Base-by-base conservation (phyloP, 2,113 vertebrate species). In the Calidris pygmaea region DNA sequence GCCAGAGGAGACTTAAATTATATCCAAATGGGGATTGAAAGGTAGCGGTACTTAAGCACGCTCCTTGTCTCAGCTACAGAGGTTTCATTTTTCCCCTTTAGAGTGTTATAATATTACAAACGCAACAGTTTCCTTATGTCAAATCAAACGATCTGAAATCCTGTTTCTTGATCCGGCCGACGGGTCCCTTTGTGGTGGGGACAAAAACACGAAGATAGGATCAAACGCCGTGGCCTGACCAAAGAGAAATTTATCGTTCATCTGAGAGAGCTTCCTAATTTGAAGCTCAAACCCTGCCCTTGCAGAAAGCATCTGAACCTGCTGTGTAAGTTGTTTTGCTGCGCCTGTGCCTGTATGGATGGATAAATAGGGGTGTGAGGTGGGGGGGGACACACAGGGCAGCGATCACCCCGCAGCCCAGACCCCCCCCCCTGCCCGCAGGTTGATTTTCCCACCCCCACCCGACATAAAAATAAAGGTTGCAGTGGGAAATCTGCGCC, bases 1-100 rank as follows among this genome's bases (percentile, higher is more conserved):
- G 56, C 87, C 53, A 71, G 43, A 43, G 85, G 67, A 94, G 77
- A 91, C 90, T 96, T 96, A 95, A 96, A 94, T 94, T 62, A 88
- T 90, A 93, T 72, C 89, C 53, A 68, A 83, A 76, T 21, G 67
- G 73, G 60, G 62, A 93, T 93, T 91, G 96, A 96, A 97, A 89
- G 3, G 1, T 32, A 68, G 82, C 20, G 89, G 70, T 68, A 58
- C 83, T 92, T 85, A 86, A 90, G 66, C 71, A 27, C 47, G 34
- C 82, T 78, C 71, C 94, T 97, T 71, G 80, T 91, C 94, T 95
- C 85, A 83, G 85, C 84, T 41, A n/a, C 68, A 39, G 74, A 89
- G 91, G 87, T 91, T 85, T 94, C 82, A 68, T 96, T 96, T 97
- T 91, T 1, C 23, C 66, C 55, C 45, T 95, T 87, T 32, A 8